Evolutionary conservation across 35 echinoderm and acorn worm genomes (phyloP), one percentile per base, ranked within the genome.

Genomic region (Strongylocentrotus purpuratus): DNA sequence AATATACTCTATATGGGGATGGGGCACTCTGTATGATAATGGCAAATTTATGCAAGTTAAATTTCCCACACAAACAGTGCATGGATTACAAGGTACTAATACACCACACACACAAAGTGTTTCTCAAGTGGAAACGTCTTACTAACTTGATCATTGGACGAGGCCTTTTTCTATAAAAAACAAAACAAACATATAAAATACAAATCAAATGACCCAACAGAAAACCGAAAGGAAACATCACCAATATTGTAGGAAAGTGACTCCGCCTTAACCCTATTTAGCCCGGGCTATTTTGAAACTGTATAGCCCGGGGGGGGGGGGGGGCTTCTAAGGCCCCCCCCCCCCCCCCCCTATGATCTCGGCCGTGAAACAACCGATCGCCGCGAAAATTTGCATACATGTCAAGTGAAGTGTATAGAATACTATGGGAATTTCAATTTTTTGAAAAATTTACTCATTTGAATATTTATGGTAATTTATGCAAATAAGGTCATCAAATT

Each of bases 121-220:
- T 22, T 78, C 22, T 78, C 61, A 78, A 22, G 1, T 22, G 7
- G 28, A 78, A n/a, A 78, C 22, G 1, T 78, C 65, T 89, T 89
- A 89, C 87, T 89, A 89, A 89, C 87, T 89, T 89, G 87, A 18
- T 89, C 87, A 31, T 33, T 89, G 20, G 87, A 33, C 87, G 87
- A 46, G 15, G 87, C 33, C 32, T 89, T 89, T 89, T 89, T 89
- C 87, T 89, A 89, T 1, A 89, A 86, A 86, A 41, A 33, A 89
- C 87, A 41, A 89, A 89, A 89, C 18, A 33, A 35, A 89, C 87
- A 33, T 28, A 46, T 33, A 41, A 28, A 46, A n/a, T 28, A 78
- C 65, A 78, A 78, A 78, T 25, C 65, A 78, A 28, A 28, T 78
- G 65, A 78, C 28, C 18, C 25, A 78, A 22, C 65, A 78, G 65